phyloP scores from a whole-genome alignment of 2,888 invertebrate species.

The Colostygia pectinataria region DNA sequence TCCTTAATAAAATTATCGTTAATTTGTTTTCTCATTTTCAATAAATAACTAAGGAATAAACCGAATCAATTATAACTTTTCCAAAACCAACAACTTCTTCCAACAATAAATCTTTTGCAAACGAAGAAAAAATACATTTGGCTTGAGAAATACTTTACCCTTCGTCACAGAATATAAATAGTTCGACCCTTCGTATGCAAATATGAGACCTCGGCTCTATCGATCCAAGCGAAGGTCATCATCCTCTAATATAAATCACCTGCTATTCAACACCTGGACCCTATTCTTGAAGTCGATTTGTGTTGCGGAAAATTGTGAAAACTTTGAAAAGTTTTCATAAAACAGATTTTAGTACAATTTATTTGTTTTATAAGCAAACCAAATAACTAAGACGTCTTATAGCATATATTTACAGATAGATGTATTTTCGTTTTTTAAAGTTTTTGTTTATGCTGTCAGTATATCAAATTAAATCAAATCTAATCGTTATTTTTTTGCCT shows the following conservation, averaged over 20 bases:
- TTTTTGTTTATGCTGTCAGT: too few relatives aligned
- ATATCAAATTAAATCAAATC: too few relatives aligned
- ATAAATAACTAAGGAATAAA: not conserved
- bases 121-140: constrained; percentile 14
- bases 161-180: constrained; percentile 5
- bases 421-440: too few relatives aligned
- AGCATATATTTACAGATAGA: too few relatives aligned
- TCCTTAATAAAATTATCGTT: constrained; percentile 3
- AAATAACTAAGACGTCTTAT: too few relatives aligned
- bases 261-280: constrained; percentile 28
- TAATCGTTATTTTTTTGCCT: too few relatives aligned
- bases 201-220: constrained; percentile 23
- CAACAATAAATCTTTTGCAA: constrained; percentile 13
- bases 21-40: not conserved
- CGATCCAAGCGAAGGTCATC: constrained; percentile 27
- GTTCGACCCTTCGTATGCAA: constrained; percentile 20
- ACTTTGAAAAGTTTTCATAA: too few relatives aligned
- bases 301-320: not conserved
- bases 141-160: constrained; percentile 10
- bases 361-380: too few relatives aligned
- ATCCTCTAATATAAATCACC: constrained; percentile 32
- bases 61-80: constrained; percentile 10
- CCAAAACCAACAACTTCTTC: not conserved
- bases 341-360: too few relatives aligned
- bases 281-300: constrained; percentile 8